Evolutionary conservation across 2,113 vertebrate species (phyloP).

Genomic region (Arizona elegans): DNA sequence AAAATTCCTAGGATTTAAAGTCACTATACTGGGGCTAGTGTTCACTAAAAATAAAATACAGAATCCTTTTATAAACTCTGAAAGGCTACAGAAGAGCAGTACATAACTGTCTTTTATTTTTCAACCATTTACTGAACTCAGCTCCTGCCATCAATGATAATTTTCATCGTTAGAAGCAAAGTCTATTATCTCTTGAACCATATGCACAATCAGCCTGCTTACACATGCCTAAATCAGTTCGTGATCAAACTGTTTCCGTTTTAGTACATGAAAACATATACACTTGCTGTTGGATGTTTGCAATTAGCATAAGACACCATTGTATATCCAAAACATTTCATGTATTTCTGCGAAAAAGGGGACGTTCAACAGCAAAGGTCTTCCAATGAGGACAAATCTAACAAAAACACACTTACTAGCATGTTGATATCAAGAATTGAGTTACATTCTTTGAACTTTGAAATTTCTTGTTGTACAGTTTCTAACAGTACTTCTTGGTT

Average conservation of each 20-base stretch:
- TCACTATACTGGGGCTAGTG: background rate
- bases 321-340: background rate
- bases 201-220: background rate
- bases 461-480: conserved; percentile 93
- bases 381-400: background rate
- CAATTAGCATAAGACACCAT: background rate
- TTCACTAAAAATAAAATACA: background rate
- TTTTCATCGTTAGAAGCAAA: background rate
- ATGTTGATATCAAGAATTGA: conserved; percentile 85
- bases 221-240: background rate
- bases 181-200: background rate
- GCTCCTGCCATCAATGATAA: background rate
- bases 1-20: background rate
- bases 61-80: background rate
- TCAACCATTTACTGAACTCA: background rate
- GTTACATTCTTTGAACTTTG: conserved; percentile 92
- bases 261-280: background rate
- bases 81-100: background rate
- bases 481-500: conserved; percentile 92
- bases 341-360: background rate
- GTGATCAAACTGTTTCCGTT: background rate
- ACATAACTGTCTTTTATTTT: background rate
- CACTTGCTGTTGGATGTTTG: background rate
- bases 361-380: background rate
- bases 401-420: conserved; percentile 76